Conservation (phyloP, 2,113 vertebrate species). For the Eulemur macaco region DNA sequence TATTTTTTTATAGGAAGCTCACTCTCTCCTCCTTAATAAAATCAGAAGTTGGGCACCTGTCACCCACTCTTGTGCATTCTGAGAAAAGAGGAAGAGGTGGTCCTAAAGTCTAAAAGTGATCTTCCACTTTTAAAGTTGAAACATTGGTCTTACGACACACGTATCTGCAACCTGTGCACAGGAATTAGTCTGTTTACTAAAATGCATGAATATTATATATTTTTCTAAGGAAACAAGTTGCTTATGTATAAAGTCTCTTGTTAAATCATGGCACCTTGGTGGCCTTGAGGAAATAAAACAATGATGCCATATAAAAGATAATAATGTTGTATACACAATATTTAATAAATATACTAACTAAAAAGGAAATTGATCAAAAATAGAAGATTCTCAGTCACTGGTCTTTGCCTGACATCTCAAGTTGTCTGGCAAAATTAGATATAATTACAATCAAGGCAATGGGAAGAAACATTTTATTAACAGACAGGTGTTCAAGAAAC, state of each 20-base stretch:
- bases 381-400: not conserved
- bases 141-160: not conserved
- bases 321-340: not conserved
- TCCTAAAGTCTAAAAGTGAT: not conserved
- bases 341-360: not conserved
- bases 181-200: not conserved
- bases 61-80: not conserved
- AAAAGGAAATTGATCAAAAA: not conserved
- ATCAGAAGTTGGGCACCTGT: not conserved
- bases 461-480: not conserved
- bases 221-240: not conserved
- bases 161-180: not conserved
- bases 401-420: not conserved
- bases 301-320: not conserved
- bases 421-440: not conserved
- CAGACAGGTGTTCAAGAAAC: not conserved
- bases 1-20: not conserved
- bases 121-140: not conserved
- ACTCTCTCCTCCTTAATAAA: not conserved
- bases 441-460: not conserved
- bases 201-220: not conserved
- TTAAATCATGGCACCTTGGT: not conserved
- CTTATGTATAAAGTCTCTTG: not conserved
- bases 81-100: not conserved
- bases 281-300: constrained; percentile 20